phyloP scores from a whole-genome alignment of 2,888 invertebrate species.

The Muscina levida region DNA sequence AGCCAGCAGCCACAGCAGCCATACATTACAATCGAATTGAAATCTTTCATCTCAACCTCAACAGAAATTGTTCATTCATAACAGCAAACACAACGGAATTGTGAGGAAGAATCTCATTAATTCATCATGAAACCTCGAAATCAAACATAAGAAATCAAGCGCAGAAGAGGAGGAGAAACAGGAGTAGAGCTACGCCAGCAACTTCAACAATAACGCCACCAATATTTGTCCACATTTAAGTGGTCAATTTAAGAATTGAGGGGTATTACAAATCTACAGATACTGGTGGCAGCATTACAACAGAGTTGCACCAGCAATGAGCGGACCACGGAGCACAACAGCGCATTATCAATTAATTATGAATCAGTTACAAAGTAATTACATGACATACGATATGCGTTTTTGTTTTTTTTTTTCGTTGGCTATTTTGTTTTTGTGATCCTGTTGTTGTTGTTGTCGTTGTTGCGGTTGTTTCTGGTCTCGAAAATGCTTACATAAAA shows the following conservation, averaged over 20 bases:
- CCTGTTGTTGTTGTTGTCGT: too few relatives aligned
- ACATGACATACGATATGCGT: constrained; percentile 68
- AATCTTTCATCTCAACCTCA: too few relatives aligned
- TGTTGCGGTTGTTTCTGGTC: too few relatives aligned
- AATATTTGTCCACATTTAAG: constrained; percentile 60
- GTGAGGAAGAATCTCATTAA: constrained; percentile 63
- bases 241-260: constrained; percentile 55
- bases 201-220: constrained; percentile 34
- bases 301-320: too few relatives aligned
- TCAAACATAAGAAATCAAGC: too few relatives aligned
- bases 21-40: too few relatives aligned
- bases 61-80: constrained; percentile 58
- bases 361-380: constrained; percentile 68
- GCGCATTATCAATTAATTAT: constrained; percentile 66
- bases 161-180: too few relatives aligned
- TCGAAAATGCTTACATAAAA: constrained; percentile 20
- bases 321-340: constrained; percentile 6
- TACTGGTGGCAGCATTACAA: background rate
- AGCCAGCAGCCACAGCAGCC: background rate
- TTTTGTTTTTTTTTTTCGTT: constrained; percentile 18
- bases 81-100: constrained; percentile 45
- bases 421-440: too few relatives aligned
- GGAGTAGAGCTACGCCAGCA: constrained; percentile 9
- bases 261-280: constrained; percentile 10
- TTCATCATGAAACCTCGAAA: constrained; percentile 33